phyloP scores from a whole-genome alignment of 2,888 invertebrate species.

The Amphimallon solstitiale region DNA sequence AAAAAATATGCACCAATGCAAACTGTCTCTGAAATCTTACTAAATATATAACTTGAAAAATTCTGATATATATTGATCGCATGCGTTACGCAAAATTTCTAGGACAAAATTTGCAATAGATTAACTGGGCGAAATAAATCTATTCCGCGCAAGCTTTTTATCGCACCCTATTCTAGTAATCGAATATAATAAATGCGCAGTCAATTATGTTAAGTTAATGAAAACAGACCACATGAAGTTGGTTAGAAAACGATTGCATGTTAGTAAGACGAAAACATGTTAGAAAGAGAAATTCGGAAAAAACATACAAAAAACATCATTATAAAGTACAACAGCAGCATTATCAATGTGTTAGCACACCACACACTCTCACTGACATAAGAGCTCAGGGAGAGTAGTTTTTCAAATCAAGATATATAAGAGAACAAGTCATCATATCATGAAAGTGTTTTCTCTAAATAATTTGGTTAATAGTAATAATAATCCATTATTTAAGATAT shows the following conservation, averaged over 20 bases:
- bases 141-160: too few relatives aligned
- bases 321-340: slow-evolving; percentile 27
- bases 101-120: too few relatives aligned
- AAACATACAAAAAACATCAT: slow-evolving; percentile 32
- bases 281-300: slow-evolving; percentile 35
- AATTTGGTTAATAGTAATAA: slow-evolving; percentile 38
- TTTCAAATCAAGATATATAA: slow-evolving; percentile 9
- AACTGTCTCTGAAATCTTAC: too few relatives aligned
- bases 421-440: too few relatives aligned
- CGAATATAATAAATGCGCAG: slow-evolving; percentile 6
- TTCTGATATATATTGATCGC: too few relatives aligned
- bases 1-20: background rate
- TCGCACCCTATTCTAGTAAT: background rate
- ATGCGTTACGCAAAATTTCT: too few relatives aligned
- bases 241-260: slow-evolving; percentile 15
- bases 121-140: too few relatives aligned
- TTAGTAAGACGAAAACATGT: slow-evolving; percentile 39
- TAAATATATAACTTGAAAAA: too few relatives aligned
- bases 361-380: slow-evolving; percentile 36
- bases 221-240: slow-evolving; percentile 43
- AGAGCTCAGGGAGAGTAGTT: slow-evolving; percentile 38
- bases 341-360: slow-evolving; percentile 35
- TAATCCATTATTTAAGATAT: slow-evolving; percentile 49
- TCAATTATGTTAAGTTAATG: slow-evolving; percentile 35
- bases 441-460: too few relatives aligned